Base-by-base conservation (phyloP, 1,140 invertebrate genomes). In the Drosophila orosa region DNA sequence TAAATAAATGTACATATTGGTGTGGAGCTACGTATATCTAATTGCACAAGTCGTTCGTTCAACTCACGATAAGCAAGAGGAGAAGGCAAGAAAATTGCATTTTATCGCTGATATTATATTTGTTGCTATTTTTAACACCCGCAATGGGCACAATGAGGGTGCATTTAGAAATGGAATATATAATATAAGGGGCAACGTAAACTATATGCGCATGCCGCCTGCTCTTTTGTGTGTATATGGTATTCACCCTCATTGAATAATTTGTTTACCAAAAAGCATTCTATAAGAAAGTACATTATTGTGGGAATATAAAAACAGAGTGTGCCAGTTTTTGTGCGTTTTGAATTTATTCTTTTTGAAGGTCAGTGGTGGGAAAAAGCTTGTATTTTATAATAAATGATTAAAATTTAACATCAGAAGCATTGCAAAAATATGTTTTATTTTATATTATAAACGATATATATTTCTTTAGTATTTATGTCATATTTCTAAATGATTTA, bases 21-120 rank as follows among this genome's bases (percentile, higher is more conserved):
- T 57, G 45, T 50, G 58, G 33, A n/a, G n/a, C n/a, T n/a, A n/a
- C n/a, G 5, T 29, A 35, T 37, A 40, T 37, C 67, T 33, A 50
- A 37, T 63, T 50, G 24, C 33, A 76, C 39, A 76, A 76, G 55
- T 33, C 68, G 58, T 65, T 71, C 62, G 58, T 77, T 78, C 75
- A 78, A 75, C 50, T 54, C 44, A 17, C 40, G 45, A 75, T 75
- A 66, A 74, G 39, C 69, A 25, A 35, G 39, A 19, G 48, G 42
- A 17, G 31, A 29, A 31, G 40, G 44, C 52, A 44, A 47, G 31
- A 37, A 52, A 74, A 76, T 35, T 76, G 74, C 74, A 76, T 59
- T 65, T 75, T 76, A 59, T 76, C 59, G 72, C n/a, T 48, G 44
- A 52, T 58, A 58, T 48, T 27, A 63, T 56, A 24, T 19, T 50